Evolutionary conservation across 2,888 invertebrate species (phyloP), one percentile per base, ranked within the genome.

Genomic region (Buathra laborator): DNA sequence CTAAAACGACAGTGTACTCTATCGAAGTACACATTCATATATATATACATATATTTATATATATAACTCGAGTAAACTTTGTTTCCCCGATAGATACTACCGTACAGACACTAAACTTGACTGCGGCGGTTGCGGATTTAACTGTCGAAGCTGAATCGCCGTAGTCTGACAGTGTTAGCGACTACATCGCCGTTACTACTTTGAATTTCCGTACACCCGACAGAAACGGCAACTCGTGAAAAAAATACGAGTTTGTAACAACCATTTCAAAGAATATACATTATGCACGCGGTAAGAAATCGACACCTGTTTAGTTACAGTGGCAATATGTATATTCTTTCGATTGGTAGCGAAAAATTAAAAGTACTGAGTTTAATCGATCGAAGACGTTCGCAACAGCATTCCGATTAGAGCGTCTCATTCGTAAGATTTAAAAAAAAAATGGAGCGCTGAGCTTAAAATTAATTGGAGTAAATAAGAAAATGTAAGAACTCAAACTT

Each of bases 1-100:
- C 46, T 43, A 32, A 81, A 77, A n/a, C 56, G 44, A 46, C 68
- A 46, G 43, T 72, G 19, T 53, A 81, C 67, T 29, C 53, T 29
- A 51, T 14, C 29, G 19, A 16, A 24, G 48, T 6, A 48, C 16
- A 32, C 32, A 2, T 51, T 6, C 10, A 66, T 14, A 70, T 51
- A n/a, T 16, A 19, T n/a, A 9, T 51, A 43, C 10, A 43, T 12
- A 56, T 16, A 68, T 19, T 6, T 4, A 37, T 37, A 37, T 37
- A 37, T 9, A 37, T 24, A 37, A 43, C 10, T 3, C 64, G 32
- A 64, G 43, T 51, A 43, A 51, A 70, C 14, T 70, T 70, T 70
- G 70, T 71, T 70, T 37, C 5, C 53, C n/a, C 70, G 62, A 37
- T 78, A 19, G 51, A n/a, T 32, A 51, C 62, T 19, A 5, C 6